Evolutionary conservation across 1,140 invertebrate species (phyloP).

Genomic region (Cydia splendana): DNA sequence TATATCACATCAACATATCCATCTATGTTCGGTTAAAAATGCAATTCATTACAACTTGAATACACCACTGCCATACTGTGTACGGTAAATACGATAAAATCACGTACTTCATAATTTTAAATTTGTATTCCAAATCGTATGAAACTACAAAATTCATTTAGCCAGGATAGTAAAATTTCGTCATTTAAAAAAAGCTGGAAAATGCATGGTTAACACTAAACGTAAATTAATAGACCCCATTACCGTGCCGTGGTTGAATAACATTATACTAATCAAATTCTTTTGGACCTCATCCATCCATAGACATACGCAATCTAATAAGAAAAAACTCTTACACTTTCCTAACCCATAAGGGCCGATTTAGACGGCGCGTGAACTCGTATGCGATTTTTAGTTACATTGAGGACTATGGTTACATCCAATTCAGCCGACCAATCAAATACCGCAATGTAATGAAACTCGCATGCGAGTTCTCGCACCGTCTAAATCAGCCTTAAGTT

Average conservation of each 20-base stretch:
- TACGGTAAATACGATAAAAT: conserved; percentile 24
- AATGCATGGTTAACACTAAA: conserved; percentile 21
- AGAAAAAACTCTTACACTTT: background rate
- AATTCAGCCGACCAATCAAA: no score
- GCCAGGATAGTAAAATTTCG: background rate
- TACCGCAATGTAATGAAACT: no score
- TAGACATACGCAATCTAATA: no score
- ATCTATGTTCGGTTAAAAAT: conserved; percentile 14
- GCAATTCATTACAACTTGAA: conserved; percentile 15
- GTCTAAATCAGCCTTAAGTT: no score
- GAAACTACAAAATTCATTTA: conserved; percentile 25
- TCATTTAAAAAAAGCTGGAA: background rate
- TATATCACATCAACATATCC: conserved; percentile 16
- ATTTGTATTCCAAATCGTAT: conserved; percentile 14
- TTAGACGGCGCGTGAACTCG: no score
- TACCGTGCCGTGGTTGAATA: background rate
- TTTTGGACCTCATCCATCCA: background rate
- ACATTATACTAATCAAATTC: background rate
- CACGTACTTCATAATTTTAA: background rate
- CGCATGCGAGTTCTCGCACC: no score
- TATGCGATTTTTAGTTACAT: no score
- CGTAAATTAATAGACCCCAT: background rate
- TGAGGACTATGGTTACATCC: no score
- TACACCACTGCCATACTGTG: background rate
- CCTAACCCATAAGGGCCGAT: background rate